Evolutionary conservation across 1,140 invertebrate species (phyloP).

Genomic region (Leptinotarsa undecemlineata): DNA sequence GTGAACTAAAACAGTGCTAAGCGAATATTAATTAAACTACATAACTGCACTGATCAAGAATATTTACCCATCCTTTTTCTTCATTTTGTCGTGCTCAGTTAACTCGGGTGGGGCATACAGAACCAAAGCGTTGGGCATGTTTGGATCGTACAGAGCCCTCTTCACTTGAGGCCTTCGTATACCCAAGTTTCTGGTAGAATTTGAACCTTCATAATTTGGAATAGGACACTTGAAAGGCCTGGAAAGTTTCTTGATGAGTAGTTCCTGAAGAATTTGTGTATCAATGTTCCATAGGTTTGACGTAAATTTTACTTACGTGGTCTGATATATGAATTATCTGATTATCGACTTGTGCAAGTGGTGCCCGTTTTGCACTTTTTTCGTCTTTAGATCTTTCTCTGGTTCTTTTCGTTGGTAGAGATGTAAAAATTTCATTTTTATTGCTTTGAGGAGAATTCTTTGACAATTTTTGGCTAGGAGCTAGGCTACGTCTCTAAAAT

Average conservation of each 20-base stretch:
- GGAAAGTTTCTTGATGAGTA: slow-evolving; percentile 78
- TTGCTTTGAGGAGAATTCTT: slow-evolving; percentile 39
- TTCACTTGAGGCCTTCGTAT: slow-evolving; percentile 70
- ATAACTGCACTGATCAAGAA: neutral
- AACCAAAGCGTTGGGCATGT: slow-evolving; percentile 90
- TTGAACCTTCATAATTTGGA: slow-evolving; percentile 81
- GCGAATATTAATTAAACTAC: slow-evolving; percentile 36
- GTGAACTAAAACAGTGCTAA: slow-evolving; percentile 74
- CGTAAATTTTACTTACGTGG: slow-evolving; percentile 38
- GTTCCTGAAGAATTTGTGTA: slow-evolving; percentile 64
- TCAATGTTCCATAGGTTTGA: neutral
- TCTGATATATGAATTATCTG: slow-evolving; percentile 37
- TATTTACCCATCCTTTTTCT: slow-evolving; percentile 63
- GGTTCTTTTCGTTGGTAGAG: slow-evolving; percentile 40
- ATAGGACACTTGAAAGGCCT: slow-evolving; percentile 95
- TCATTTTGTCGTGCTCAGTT: slow-evolving; percentile 83
- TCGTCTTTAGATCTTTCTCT: slow-evolving; percentile 38
- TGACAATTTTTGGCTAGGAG: slow-evolving; percentile 61
- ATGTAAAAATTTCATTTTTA: slow-evolving; percentile 32
- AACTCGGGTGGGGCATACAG: slow-evolving; percentile 84
- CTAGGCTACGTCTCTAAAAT: slow-evolving; percentile 59
- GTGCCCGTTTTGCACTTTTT: slow-evolving; percentile 40
- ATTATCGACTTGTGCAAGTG: slow-evolving; percentile 37
- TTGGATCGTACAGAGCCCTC: slow-evolving; percentile 88
- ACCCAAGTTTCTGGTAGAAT: slow-evolving; percentile 66